Conservation (phyloP, 2,888 invertebrate genomes). For the Gari tellinella region DNA sequence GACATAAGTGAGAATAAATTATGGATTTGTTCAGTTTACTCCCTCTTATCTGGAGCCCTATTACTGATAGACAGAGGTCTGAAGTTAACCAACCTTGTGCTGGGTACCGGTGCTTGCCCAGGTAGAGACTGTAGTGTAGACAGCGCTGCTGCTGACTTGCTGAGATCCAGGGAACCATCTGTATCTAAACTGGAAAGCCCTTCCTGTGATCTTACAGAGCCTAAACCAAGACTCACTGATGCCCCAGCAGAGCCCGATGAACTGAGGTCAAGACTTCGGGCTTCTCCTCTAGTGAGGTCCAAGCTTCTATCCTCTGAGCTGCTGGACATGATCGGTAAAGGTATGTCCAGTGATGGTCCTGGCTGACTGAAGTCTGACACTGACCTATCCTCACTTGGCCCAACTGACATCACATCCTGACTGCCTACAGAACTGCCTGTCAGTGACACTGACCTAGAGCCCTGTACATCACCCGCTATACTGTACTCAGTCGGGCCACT, state of each 20-base stretch:
- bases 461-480: constrained; percentile 38
- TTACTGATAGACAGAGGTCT: no score
- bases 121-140: constrained; percentile 37
- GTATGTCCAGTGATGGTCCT: constrained; percentile 1
- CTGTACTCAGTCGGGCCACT: constrained; percentile 49
- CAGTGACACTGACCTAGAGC: constrained; percentile 39
- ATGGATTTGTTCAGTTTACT: no score
- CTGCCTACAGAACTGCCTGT: constrained; percentile 37
- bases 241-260: constrained; percentile 31
- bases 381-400: constrained; percentile 29
- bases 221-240: background rate
- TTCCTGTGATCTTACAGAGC: background rate
- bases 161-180: constrained; percentile 57
- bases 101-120: constrained; percentile 18
- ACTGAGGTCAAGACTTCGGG: constrained; percentile 35
- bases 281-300: constrained; percentile 39
- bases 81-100: constrained; percentile 29
- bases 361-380: background rate
- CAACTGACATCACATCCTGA: constrained; percentile 55
- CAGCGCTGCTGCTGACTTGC: constrained; percentile 52
- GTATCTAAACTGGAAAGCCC: constrained; percentile 29
- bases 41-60: no score
- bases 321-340: constrained; percentile 1
- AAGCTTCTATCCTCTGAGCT: constrained; percentile 29
- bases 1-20: no score